Evolutionary conservation across 2,113 vertebrate genomes (phyloP).

Genomic region (Hippocampus barbouri): DNA sequence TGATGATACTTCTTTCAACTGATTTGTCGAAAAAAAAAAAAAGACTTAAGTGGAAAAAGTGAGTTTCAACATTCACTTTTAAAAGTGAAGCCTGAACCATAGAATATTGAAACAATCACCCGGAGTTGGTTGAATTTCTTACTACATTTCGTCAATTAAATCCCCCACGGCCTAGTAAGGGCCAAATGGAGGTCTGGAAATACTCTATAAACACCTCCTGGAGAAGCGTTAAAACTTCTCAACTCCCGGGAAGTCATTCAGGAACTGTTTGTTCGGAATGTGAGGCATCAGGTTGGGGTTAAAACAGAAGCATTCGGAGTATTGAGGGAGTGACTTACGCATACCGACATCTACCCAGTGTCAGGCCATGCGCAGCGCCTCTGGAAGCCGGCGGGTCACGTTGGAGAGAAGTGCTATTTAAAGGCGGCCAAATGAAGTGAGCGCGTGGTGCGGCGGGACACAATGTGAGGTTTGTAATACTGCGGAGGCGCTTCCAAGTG

Average conservation of each 20-base stretch:
- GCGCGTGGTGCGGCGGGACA: constrained; percentile 1
- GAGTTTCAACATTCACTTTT: background rate
- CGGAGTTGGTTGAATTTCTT: constrained; percentile 4
- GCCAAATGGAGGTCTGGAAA: constrained; percentile 37
- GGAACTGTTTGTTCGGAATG: constrained; percentile 16
- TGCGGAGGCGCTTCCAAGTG: constrained; percentile 5
- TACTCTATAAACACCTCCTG: constrained; percentile 31
- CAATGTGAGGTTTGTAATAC: constrained; percentile 2
- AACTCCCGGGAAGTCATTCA: constrained; percentile 10
- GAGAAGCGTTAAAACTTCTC: background rate
- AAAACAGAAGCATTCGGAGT: background rate
- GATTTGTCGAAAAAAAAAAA: background rate
- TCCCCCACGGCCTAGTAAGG: constrained; percentile 22
- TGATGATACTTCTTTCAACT: background rate
- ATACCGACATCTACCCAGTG: background rate
- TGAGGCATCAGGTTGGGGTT: constrained; percentile 9
- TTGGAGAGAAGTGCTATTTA: background rate
- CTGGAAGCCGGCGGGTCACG: constrained; percentile 16
- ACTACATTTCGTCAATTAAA: constrained; percentile 19
- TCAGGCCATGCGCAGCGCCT: constrained; percentile 13
- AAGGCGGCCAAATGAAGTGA: constrained; percentile 1
- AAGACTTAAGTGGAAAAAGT: background rate
- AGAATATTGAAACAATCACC: constrained; percentile 7
- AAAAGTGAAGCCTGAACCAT: constrained; percentile 9
- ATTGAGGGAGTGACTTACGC: background rate